Conservation (phyloP, 1,140 invertebrate species). For the Trachelipus rathkii region DNA sequence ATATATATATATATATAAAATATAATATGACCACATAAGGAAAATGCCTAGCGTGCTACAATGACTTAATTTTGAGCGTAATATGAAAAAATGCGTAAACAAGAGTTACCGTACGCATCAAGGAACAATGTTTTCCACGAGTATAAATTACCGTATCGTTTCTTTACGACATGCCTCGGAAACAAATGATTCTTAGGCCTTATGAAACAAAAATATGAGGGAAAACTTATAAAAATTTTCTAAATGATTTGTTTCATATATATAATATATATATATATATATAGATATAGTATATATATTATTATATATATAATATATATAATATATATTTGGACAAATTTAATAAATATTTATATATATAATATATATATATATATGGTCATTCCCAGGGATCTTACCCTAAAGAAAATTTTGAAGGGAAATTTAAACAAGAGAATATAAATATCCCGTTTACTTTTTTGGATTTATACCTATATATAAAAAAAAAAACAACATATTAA, state of each 20-base stretch:
- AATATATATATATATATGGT: too few species aligned
- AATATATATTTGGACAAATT: too few species aligned
- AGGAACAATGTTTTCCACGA: not conserved
- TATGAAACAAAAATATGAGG: not conserved
- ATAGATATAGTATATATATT: conserved; percentile 5
- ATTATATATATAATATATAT: not conserved
- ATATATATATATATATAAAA: not conserved
- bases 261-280: conserved; percentile 2
- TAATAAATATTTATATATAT: too few species aligned
- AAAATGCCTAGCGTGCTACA: not conserved
- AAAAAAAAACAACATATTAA: not conserved
- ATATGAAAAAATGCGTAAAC: not conserved
- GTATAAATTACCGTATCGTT: not conserved
- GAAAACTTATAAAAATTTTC: not conserved
- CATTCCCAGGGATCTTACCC: too few species aligned
- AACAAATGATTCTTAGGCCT: conserved; percentile 8
- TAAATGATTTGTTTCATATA: too few species aligned
- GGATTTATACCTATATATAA: too few species aligned
- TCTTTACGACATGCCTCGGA: conserved; percentile 9
- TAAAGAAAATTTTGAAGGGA: too few species aligned
- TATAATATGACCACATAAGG: not conserved
- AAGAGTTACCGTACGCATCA: conserved; percentile 9
- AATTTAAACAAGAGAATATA: too few species aligned
- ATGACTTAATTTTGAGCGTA: conserved; percentile 7
- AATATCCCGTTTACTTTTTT: too few species aligned